These are phyloP conservation scores for Nomada fucata DNA, from an alignment of 2,888 invertebrate species.

Conservation along the genomic window DNA sequence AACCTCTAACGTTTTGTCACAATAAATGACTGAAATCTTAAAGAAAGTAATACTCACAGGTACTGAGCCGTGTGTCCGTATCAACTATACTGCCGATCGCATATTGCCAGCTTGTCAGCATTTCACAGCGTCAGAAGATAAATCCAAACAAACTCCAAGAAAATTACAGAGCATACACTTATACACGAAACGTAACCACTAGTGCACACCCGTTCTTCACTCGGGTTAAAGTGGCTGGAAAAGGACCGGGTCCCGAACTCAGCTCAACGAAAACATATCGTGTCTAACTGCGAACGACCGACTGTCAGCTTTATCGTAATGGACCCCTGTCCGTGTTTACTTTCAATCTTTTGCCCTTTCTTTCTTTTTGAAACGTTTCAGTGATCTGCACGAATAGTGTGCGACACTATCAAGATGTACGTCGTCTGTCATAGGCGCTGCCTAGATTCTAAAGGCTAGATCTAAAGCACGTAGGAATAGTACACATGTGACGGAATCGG, in stretches of 20 bases:
- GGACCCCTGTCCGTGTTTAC: background rate
- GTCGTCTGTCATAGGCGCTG: constrained; percentile 55
- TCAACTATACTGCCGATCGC: constrained; percentile 74
- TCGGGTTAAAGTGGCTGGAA: constrained; percentile 21
- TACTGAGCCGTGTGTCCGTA: constrained; percentile 72
- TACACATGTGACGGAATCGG: constrained; percentile 51
- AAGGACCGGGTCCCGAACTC: background rate
- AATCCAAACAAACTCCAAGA: constrained; percentile 65
- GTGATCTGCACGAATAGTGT: constrained; percentile 40
- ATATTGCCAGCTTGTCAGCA: constrained; percentile 80
- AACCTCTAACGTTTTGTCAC: constrained; percentile 50
- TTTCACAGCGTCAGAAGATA: constrained; percentile 77
- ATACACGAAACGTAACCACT: constrained; percentile 40
- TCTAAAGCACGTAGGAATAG: constrained; percentile 49
- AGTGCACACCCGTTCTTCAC: constrained; percentile 36
- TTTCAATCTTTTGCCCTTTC: constrained; percentile 36
- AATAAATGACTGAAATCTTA: background rate
- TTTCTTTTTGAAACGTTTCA: constrained; percentile 57
- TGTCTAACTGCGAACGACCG: background rate
- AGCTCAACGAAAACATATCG: constrained; percentile 17
- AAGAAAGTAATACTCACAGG: constrained; percentile 70
- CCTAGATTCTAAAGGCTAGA: constrained; percentile 56
- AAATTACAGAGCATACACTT: constrained; percentile 60
- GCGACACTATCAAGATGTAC: constrained; percentile 46
- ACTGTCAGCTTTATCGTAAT: background rate